Base-by-base conservation (phyloP, 1,140 invertebrate genomes). In the Lordiphosa stackelbergi region DNA sequence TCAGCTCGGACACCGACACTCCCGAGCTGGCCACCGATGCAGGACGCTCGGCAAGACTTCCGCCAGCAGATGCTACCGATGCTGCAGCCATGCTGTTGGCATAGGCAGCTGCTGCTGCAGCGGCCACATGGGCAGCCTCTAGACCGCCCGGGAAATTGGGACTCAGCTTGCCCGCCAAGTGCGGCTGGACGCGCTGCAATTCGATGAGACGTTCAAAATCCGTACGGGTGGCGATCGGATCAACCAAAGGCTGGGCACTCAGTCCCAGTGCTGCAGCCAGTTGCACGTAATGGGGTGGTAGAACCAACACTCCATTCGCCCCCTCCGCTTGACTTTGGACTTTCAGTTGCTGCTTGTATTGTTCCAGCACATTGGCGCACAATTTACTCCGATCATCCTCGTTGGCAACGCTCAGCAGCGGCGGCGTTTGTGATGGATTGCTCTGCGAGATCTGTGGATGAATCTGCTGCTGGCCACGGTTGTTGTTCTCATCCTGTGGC, bases 251-350 rank as follows among this genome's bases (percentile, higher is more conserved):
- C 54, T 87, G 85, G 2, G 85, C 71, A 42, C 81, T 87, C 2
- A 87, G 42, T 0, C 85, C 85, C 6, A 87, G 53, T 2, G 86
- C 85, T 0, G 84, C 84, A 9, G 86, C 85, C 34, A 87, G 62
- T 45, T 87, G 84, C n/a, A 86, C 77, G 49, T 87, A 87, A 42
- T 87, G 85, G 22, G 84, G 85, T 6, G 86, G 84, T 12, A 86
- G 42, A 35, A 87, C 78, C 4, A 87, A 63, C 3, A 85, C 69
- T 1, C 75, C 73, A 13, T 70, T 77, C 40, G 55, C 34, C 2
- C 49, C 52, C 9, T 74, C 74, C 5, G 56, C 54, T 41, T 60
- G 46, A 38, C 43, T 13, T 53, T 74, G 53, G 1, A 54, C 68
- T 46, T 75, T 85, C 8, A 69, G 64, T 62, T 79, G 68, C 28